These are phyloP conservation scores for Caranx ignobilis DNA, from an alignment of 2,113 vertebrate species.

Conservation along the genomic window DNA sequence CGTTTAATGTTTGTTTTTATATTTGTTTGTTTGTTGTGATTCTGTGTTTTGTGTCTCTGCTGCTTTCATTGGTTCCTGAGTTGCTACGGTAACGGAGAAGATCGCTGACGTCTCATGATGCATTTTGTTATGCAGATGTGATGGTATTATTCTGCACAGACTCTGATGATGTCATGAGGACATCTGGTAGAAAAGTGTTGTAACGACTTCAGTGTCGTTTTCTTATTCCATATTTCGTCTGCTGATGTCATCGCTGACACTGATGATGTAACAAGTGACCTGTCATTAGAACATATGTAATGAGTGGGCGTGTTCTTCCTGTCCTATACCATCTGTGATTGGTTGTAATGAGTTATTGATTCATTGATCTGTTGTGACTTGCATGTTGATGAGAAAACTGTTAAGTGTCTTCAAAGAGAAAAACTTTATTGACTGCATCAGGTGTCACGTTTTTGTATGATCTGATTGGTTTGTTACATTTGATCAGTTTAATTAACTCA, in stretches of 20 bases:
- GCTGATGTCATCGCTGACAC: neutral
- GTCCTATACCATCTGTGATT: slow-evolving; percentile 14
- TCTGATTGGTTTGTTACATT: neutral
- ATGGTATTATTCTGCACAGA: neutral
- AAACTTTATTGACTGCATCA: slow-evolving; percentile 5
- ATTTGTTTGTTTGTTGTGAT: neutral
- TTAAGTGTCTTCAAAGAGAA: slow-evolving; percentile 3
- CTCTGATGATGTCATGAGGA: neutral
- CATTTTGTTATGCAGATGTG: neutral
- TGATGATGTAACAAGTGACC: neutral
- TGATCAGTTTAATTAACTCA: too few species aligned
- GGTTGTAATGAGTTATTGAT: slow-evolving; percentile 24
- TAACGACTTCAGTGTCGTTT: neutral
- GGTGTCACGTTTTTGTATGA: neutral
- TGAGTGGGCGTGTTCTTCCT: slow-evolving; percentile 6
- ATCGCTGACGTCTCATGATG: neutral
- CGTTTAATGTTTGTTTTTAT: neutral
- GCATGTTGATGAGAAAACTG: slow-evolving; percentile 41
- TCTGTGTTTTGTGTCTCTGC: neutral
- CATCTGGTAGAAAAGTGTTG: neutral
- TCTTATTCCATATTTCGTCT: neutral
- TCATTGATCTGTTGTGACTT: slow-evolving; percentile 29
- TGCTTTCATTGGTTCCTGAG: neutral
- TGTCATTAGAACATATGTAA: neutral
- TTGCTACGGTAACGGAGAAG: slow-evolving; percentile 1